phyloP scores from a whole-genome alignment of 2,113 vertebrate species.

The Brachirus orientalis region DNA sequence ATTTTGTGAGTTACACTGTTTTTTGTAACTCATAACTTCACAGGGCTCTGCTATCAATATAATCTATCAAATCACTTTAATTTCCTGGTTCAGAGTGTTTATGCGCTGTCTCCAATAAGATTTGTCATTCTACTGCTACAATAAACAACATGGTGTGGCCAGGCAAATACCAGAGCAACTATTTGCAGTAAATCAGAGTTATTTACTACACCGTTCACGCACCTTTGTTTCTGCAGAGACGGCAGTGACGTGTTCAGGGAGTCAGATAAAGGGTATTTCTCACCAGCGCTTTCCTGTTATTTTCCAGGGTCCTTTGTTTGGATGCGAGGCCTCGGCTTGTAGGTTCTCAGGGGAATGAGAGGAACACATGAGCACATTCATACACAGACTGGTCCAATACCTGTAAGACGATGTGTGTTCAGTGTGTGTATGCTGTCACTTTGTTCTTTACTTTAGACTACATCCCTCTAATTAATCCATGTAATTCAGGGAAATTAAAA shows the following conservation, averaged over 20 bases:
- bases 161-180: constrained; percentile 87
- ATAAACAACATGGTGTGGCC: constrained; percentile 92
- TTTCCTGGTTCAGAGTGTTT: constrained; percentile 86
- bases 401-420: constrained; percentile 21
- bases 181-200: constrained; percentile 93
- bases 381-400: constrained; percentile 46
- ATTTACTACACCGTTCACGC: constrained; percentile 92
- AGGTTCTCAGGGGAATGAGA: constrained; percentile 92
- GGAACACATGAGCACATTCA: constrained; percentile 70
- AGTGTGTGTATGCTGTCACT: constrained; percentile 18
- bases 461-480: not conserved
- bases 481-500: not conserved
- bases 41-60: constrained; percentile 65
- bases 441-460: constrained; percentile 29
- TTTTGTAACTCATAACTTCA: constrained; percentile 11
- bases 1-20: not conserved
- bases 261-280: constrained; percentile 98
- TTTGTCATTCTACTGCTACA: constrained; percentile 75
- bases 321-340: constrained; percentile 87
- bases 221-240: constrained; percentile 93
- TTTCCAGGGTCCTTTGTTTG: constrained; percentile 95
- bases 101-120: constrained; percentile 86
- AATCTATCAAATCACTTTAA: constrained; percentile 79
- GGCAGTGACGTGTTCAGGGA: constrained; percentile 95
- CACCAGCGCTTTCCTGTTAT: constrained; percentile 99